These are phyloP conservation scores for Achatina immaculata DNA, from an alignment of 1,140 invertebrate species.

Conservation along the genomic window DNA sequence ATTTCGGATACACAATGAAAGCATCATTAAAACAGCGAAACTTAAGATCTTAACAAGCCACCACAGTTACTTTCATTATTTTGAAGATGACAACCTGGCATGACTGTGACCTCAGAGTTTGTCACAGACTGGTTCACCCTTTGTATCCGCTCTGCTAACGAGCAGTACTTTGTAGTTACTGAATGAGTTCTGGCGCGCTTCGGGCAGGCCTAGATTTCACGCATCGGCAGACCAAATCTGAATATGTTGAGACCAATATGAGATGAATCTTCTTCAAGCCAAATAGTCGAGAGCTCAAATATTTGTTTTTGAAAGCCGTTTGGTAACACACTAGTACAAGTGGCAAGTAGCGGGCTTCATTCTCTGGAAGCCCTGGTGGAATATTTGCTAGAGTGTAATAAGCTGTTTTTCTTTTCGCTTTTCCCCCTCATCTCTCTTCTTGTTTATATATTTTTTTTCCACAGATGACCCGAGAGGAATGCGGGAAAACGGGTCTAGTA, in stretches of 20 bases:
- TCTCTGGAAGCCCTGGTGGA: neutral
- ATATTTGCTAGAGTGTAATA: neutral
- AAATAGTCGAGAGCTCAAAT: slow-evolving; percentile 7
- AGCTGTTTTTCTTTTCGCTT: neutral
- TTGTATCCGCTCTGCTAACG: too few relatives aligned
- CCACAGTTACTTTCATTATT: too few relatives aligned
- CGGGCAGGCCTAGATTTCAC: neutral
- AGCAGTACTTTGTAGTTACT: neutral
- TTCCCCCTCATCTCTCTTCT: neutral
- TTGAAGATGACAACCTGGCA: too few relatives aligned
- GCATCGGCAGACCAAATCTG: neutral
- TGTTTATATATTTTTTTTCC: neutral
- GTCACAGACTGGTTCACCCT: too few relatives aligned
- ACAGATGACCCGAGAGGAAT: too few relatives aligned
- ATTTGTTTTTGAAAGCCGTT: neutral
- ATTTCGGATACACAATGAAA: too few relatives aligned
- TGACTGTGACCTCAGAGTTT: too few relatives aligned
- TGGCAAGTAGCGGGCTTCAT: neutral
- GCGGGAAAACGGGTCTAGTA: too few relatives aligned
- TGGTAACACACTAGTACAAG: neutral
- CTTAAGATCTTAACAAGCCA: too few relatives aligned
- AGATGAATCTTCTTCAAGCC: neutral
- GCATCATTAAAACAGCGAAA: too few relatives aligned
- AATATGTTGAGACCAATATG: slow-evolving; percentile 1
- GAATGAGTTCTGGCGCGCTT: neutral